Evolutionary conservation across 2,113 vertebrate genomes (phyloP), one percentile per base, ranked within the genome.

Genomic region (Potamarius usumacintae): DNA sequence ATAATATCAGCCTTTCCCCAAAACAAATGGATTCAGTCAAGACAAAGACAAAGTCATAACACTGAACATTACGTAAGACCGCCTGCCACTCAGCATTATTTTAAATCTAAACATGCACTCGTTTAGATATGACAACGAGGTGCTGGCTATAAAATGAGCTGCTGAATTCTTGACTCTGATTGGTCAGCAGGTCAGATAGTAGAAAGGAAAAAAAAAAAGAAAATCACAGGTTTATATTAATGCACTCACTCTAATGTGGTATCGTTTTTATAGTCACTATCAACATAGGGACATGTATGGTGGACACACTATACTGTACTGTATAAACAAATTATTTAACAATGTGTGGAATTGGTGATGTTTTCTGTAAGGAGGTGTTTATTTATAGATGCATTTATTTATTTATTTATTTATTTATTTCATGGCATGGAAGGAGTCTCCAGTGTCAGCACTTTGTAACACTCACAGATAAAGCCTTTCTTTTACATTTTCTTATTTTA

Each of bases 1-100:
- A 90, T 60, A 83, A 84, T 84, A 90, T 85, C 74, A 57, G 22
- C 20, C 50, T 22, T 81, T 84, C 55, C 88, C 80, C 89, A 88
- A 80, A 90, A 88, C 77, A 90, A 79, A 42, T 50, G 34, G 67
- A 14, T 52, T 69, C 22, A 67, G 22, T 80, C 82, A 34, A 74
- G 87, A 90, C 80, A 88, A 84, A 80, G 77, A 11, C 30, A 22
- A 30, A 58, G 53, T 30, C 72, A 72, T 48, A 84, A 52, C 53
- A 48, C 52, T 81, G n/a, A 85, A 79, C 63, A 25, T 25, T 11
- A 71, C 55, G 34, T 55, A 82, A 72, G 42, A n/a, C 30, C 22
- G 80, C 15, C 50, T 27, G 80, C 15, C 50, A 67, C 78, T 85
- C 65, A 82, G 17, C 62, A 12, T 20, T 12, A 18, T 58, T 27